Evolutionary conservation across 2,113 vertebrate genomes (phyloP).

Genomic region (Triplophysa rosa): DNA sequence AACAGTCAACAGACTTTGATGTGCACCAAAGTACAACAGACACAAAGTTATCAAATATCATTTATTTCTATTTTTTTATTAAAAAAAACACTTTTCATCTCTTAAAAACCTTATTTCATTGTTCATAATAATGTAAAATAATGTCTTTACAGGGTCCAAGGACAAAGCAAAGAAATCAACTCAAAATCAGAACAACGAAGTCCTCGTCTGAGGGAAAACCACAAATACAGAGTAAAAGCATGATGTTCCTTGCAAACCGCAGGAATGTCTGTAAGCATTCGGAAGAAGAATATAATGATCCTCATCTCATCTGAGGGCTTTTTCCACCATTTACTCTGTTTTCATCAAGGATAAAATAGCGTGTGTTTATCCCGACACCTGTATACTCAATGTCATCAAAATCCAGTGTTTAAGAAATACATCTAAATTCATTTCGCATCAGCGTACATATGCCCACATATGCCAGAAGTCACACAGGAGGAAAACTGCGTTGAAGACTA

Average conservation of each 20-base stretch:
- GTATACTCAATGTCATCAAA: background rate
- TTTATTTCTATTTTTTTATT: conserved; percentile 46
- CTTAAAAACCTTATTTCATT: conserved; percentile 47
- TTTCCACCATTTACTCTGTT: no score
- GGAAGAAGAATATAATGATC: background rate
- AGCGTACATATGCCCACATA: conserved; percentile 5
- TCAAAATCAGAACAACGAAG: background rate
- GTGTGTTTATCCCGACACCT: no score
- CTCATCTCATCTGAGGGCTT: background rate
- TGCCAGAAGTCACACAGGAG: conserved; percentile 12
- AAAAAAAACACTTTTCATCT: background rate
- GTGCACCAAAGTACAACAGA: background rate
- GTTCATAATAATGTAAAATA: conserved; percentile 46
- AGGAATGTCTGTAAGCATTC: conserved; percentile 43
- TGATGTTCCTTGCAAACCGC: conserved; percentile 41
- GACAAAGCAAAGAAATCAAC: conserved; percentile 10
- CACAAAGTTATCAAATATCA: conserved; percentile 44
- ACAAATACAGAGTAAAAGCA: background rate
- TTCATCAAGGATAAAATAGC: no score
- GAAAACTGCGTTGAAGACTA: conserved; percentile 30
- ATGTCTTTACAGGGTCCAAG: conserved; percentile 37
- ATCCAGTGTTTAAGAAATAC: conserved; percentile 54
- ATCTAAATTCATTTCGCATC: conserved; percentile 4
- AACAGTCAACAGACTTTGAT: no score
- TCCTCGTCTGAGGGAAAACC: conserved; percentile 27